A percentile compares a stretch with the other conserved stretches of the same genome.
Evolutionary conservation across 1,140 invertebrate genomes (phyloP).

Genomic region (Leptinotarsa texana): DNA sequence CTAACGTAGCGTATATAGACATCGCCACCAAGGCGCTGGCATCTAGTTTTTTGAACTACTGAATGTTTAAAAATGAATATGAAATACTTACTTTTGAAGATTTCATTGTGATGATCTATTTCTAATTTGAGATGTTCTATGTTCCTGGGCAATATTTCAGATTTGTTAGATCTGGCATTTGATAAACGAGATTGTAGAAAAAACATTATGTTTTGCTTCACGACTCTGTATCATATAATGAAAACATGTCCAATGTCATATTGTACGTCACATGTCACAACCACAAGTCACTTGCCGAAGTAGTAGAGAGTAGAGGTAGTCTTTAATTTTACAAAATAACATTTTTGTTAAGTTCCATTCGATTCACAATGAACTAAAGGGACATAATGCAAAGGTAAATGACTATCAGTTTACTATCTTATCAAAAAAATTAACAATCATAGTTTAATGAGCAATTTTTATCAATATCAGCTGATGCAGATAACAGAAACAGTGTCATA

Average conservation of each 20-base stretch:
- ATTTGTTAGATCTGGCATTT: neutral
- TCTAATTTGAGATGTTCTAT: no score
- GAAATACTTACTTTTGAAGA: no score
- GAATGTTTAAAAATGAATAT: no score
- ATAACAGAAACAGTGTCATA: neutral
- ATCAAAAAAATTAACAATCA: conserved; percentile 3
- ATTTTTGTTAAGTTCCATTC: neutral
- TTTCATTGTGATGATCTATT: no score
- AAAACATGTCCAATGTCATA: neutral
- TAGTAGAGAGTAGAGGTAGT: neutral
- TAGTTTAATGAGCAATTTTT: conserved; percentile 1
- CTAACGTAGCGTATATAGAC: no score
- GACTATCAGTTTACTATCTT: neutral
- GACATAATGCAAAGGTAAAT: conserved; percentile 16
- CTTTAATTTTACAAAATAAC: neutral
- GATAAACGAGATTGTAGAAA: neutral
- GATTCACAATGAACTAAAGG: neutral
- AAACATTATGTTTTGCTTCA: neutral
- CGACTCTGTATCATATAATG: neutral
- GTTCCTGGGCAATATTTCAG: no score
- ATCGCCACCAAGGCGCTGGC: no score
- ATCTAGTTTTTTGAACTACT: no score
- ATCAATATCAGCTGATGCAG: conserved; percentile 17
- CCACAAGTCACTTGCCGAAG: neutral
- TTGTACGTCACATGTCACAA: neutral